Conservation (phyloP, 2,113 vertebrate species). For the Thryonomys swinderianus region DNA sequence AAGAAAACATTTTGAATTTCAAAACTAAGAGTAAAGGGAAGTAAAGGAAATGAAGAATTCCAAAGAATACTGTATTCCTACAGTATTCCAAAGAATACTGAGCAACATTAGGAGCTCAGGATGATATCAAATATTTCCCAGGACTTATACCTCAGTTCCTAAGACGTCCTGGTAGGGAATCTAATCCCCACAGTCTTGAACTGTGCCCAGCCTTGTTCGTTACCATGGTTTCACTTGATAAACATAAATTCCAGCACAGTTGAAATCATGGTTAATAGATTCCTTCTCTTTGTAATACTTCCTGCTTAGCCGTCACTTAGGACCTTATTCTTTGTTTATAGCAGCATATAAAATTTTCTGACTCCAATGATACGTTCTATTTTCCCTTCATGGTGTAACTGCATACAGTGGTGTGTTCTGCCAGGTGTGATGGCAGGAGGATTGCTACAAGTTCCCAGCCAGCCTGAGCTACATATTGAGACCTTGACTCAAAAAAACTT, state of each 20-base stretch:
- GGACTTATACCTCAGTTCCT: background rate
- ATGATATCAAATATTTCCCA: background rate
- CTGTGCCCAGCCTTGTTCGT: constrained; percentile 40
- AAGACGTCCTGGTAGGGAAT: background rate
- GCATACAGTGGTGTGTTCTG: background rate
- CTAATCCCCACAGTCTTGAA: background rate
- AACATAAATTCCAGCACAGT: constrained; percentile 50
- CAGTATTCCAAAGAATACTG: too few relatives aligned
- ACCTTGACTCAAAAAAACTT: background rate
- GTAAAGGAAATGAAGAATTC: too few relatives aligned
- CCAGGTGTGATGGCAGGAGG: background rate
- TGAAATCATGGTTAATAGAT: constrained; percentile 42
- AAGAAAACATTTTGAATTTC: constrained; percentile 49
- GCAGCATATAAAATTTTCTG: constrained; percentile 29
- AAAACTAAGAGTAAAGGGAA: constrained; percentile 46
- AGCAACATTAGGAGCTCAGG: background rate
- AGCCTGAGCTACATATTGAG: background rate
- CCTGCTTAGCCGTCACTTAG: constrained; percentile 38
- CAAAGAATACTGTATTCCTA: too few relatives aligned
- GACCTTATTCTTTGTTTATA: constrained; percentile 36
- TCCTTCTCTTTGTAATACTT: constrained; percentile 22
- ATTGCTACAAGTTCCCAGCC: background rate
- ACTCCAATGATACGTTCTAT: background rate
- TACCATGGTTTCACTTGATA: constrained; percentile 36
- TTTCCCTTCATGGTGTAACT: background rate